Base-by-base conservation (phyloP, 2,797 vertebrate species). In the Borostomias antarcticus region DNA sequence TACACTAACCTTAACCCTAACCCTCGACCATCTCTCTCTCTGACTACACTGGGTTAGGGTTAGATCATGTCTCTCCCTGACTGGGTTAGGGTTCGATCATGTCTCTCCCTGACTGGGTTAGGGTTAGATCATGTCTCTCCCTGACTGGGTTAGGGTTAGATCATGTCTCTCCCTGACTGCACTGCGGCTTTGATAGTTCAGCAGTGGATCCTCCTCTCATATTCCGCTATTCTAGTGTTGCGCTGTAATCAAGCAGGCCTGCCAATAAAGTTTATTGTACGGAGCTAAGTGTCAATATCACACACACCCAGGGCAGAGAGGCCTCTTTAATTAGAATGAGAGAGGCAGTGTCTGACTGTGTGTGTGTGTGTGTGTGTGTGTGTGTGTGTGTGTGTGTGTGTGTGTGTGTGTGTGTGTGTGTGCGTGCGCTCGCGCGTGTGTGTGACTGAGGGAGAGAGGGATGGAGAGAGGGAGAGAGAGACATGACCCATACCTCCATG, bases 211-310 rank as follows among this genome's bases (percentile, higher is more conserved):
- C 90, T 88, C 92, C 90, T 89, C 89, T 84, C 90, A 82, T 93
- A 92, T 95, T 95, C 94, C 94, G 95, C 96, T 97, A 97, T 98
- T 98, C 94, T 94, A 92, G 88, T 93, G 91, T 94, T 96, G 95
- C 95, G 86, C 91, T 91, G 84, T 94, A 92, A 95, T 96, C 96
- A 96, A 95, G 94, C 95, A 94, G 93, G 93, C 93, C 96, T 98
- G 96, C 97, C 96, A 97, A 97, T 98, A 96, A 96, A 98, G 96
- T 98, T 98, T 98, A 96, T 98, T 95, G 96, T 98, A 94, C 88
- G 93, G 91, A 94, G 94, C 95, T 92, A 94, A 95, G 94, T 98
- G 96, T 99, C 96, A 96, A 97, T 99, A 98, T 95, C 94, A 93
- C 91, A 90, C 93, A 93, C 93, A 93, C 93, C 94, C 94, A 56